Evolutionary conservation across 2,113 vertebrate genomes (phyloP), one percentile per base, ranked within the genome.

Genomic region (Erpornis zantholeuca): DNA sequence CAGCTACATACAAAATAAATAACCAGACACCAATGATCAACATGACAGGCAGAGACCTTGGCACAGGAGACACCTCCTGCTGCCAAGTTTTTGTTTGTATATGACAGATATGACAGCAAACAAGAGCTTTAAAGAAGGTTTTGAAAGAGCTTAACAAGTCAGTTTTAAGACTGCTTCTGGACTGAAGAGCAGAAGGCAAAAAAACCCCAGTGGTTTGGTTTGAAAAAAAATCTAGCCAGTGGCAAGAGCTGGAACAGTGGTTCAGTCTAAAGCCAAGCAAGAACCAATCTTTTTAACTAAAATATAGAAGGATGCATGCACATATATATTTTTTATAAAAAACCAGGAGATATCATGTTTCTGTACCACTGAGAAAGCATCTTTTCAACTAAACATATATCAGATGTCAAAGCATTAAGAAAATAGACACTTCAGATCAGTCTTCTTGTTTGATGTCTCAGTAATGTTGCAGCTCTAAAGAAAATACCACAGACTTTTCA

Each of bases 21-120:
- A 95, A 92, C 31, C 16, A 76, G 53, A 82, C 42, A 86, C 24
- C n/a, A 92, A 47, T 12, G 18, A 95, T 92, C 71, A 88, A 77
- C 64, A 64, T 7, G 68, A 86, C 76, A 90, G 68, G 59, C 72
- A 78, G 72, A 95, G 68, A 93, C 88, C 86, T 81, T 92, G 92
- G 95, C 92, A 92, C 64, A 38, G 35, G 44, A 93, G 29, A 40
- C 56, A 88, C 28, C 64, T 63, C n/a, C 59, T 45, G 71, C 78
- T 93, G 92, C 96, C 95, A 96, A 93, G 70, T 82, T 90, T 87
- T 90, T 84, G 69, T 89, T 93, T 88, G 79, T 27, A 9, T 45
- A 90, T 86, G 85, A 92, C 92, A 92, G 87, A 91, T 88, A 92
- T 24, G 79, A 92, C 92, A 94, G 79, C 71, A 77, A 94, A 82